These are phyloP conservation scores for Brevimyrus niger DNA, from an alignment of 2,113 vertebrate species.

Conservation along the genomic window DNA sequence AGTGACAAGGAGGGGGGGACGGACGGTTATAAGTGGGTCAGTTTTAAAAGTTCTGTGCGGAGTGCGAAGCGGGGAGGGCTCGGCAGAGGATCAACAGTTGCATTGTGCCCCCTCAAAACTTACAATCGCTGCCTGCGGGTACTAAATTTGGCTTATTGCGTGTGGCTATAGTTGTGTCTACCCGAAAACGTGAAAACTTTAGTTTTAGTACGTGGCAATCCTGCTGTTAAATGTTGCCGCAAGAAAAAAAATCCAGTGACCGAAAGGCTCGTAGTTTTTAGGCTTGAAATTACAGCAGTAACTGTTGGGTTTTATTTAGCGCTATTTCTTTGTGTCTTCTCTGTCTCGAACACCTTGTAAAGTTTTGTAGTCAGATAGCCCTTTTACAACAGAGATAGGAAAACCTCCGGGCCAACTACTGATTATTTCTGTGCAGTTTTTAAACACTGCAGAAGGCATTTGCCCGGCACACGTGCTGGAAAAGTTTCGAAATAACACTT, in stretches of 20 bases:
- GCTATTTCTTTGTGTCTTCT: not conserved
- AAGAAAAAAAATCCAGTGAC: not conserved
- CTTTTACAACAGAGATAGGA: not conserved
- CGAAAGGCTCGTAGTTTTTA: not conserved
- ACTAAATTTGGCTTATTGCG: not conserved
- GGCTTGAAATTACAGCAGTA: not conserved
- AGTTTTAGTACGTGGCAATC: not conserved
- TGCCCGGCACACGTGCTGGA: not conserved
- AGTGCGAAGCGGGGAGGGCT: conserved; percentile 16
- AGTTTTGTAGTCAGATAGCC: not conserved
- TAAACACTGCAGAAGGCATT: not conserved
- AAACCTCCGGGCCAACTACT: not conserved
- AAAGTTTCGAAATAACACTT: not conserved
- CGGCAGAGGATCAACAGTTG: conserved; percentile 11
- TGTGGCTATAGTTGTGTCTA: not conserved
- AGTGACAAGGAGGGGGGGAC: conserved; percentile 28
- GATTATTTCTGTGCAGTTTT: not conserved
- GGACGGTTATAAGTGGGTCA: conserved; percentile 7
- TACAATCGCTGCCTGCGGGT: conserved; percentile 4
- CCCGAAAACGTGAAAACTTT: conserved; percentile 20
- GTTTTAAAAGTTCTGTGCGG: conserved; percentile 25
- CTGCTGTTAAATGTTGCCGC: not conserved
- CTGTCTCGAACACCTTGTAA: not conserved
- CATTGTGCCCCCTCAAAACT: conserved; percentile 28
- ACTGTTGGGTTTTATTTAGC: not conserved